phyloP scores from a whole-genome alignment of 2,888 invertebrate genomes.

The Dichetophora obliterata region DNA sequence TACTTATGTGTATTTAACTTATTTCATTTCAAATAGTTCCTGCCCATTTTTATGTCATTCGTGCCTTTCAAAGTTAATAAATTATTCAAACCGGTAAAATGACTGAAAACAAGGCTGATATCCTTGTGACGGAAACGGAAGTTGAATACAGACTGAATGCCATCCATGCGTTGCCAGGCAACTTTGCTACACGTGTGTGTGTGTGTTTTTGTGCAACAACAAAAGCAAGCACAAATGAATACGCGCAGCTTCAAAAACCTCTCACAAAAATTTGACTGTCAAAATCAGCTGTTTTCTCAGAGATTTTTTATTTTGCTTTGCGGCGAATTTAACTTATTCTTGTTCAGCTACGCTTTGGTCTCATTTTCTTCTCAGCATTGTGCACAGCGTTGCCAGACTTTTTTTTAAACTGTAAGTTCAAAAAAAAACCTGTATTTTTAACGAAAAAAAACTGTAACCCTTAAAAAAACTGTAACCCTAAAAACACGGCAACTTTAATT shows the following conservation, averaged over 20 bases:
- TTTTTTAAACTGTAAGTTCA: too few relatives aligned
- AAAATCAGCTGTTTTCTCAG: slow-evolving; percentile 29
- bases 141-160: slow-evolving; percentile 51
- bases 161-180: not conserved
- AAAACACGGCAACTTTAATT: too few relatives aligned
- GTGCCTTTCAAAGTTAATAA: not conserved
- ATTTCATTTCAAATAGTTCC: not conserved
- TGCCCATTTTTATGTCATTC: not conserved
- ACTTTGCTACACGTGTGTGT: slow-evolving; percentile 12
- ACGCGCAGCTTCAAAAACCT: slow-evolving; percentile 22
- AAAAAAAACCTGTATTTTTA: too few relatives aligned
- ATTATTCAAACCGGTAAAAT: slow-evolving; percentile 2
- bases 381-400: not conserved
- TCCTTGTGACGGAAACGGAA: slow-evolving; percentile 56
- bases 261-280: not conserved
- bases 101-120: not conserved
- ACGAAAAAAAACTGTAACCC: too few relatives aligned
- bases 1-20: too few relatives aligned
- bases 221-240: not conserved
- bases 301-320: not conserved
- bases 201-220: not conserved
- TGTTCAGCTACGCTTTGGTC: not conserved
- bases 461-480: too few relatives aligned
- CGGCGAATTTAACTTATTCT: not conserved
- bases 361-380: not conserved